Conservation (phyloP, 1,140 invertebrate genomes). For the Drosophila nikananu region DNA sequence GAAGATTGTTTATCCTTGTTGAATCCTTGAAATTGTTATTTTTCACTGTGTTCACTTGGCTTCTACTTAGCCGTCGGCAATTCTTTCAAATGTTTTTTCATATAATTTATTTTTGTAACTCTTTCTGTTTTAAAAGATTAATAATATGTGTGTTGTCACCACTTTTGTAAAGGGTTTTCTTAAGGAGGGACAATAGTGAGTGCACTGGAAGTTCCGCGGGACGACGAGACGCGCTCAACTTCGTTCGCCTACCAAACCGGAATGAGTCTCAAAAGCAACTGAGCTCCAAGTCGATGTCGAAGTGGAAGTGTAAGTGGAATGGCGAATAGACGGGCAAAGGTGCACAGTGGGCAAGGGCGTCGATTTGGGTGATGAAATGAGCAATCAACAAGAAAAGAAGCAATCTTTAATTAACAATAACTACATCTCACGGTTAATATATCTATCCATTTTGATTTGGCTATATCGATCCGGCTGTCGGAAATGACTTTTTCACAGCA, state of each 20-base stretch:
- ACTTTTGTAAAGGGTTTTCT: constrained; percentile 15
- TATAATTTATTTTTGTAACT: constrained; percentile 25
- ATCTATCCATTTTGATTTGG: too few relatives aligned
- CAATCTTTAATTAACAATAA: too few relatives aligned
- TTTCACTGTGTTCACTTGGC: constrained; percentile 30
- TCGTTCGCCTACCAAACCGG: constrained; percentile 79
- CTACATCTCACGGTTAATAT: too few relatives aligned
- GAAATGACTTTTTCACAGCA: too few relatives aligned
- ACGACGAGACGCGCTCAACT: constrained; percentile 58
- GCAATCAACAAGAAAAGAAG: too few relatives aligned
- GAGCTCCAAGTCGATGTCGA: constrained; percentile 44
- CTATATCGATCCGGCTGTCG: too few relatives aligned
- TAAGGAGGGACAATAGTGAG: not conserved
- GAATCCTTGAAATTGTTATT: constrained; percentile 8
- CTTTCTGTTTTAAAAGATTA: not conserved
- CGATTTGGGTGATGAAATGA: not conserved
- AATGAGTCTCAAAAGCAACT: constrained; percentile 66
- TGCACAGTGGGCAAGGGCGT: not conserved
- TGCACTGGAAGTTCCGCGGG: constrained; percentile 61
- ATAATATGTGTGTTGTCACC: constrained; percentile 18
- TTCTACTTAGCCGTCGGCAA: constrained; percentile 50
- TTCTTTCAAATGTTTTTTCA: constrained; percentile 19
- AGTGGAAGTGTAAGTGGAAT: constrained; percentile 32
- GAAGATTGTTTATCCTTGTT: not conserved
- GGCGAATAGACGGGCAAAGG: constrained; percentile 15